These are phyloP conservation scores for Lumbricus terrestris DNA, from an alignment of 2,888 invertebrate species.

Conservation along the genomic window DNA sequence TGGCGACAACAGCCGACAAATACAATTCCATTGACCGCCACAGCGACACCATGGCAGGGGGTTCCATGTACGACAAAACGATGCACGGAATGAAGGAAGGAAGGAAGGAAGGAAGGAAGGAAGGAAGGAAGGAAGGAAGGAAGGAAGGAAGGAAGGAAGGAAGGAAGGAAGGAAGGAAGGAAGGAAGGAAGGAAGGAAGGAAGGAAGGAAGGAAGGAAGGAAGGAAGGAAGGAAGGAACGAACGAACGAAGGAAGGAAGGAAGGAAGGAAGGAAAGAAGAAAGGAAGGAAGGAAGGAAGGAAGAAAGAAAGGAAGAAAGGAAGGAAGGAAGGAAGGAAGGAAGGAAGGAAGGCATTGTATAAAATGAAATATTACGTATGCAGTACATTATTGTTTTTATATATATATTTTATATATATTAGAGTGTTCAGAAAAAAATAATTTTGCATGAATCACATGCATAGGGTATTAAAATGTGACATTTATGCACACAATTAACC, in stretches of 20 bases:
- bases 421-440: too few relatives aligned
- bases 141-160: neutral
- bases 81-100: constrained; percentile 9
- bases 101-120: constrained; percentile 17
- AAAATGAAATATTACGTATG: too few relatives aligned
- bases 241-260: neutral
- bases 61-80: neutral
- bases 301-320: too few relatives aligned
- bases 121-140: constrained; percentile 4
- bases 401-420: too few relatives aligned
- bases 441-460: too few relatives aligned
- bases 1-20: neutral
- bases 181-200: constrained; percentile 16
- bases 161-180: constrained; percentile 11
- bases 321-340: too few relatives aligned
- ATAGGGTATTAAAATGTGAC: too few relatives aligned
- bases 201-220: neutral
- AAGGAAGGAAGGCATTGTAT: neutral
- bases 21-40: neutral
- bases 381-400: too few relatives aligned
- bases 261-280: neutral
- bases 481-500: too few relatives aligned
- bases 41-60: neutral
- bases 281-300: too few relatives aligned
- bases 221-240: neutral